Evolutionary conservation across 1,140 invertebrate species (phyloP).

Genomic region (Drosophila gunungcola): DNA sequence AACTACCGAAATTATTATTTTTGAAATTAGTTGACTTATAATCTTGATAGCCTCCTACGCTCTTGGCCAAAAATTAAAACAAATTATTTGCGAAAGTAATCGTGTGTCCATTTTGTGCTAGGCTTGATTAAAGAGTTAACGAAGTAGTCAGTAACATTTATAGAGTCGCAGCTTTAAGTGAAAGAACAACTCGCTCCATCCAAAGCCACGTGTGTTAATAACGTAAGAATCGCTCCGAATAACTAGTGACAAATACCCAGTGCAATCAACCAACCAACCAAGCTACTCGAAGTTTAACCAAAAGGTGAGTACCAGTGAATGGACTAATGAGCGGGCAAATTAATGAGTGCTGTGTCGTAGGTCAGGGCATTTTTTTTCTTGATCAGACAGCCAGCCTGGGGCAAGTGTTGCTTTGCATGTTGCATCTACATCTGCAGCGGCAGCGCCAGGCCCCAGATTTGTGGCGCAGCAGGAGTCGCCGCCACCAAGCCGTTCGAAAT

Average conservation of each 20-base stretch:
- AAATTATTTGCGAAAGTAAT: slow-evolving; percentile 21
- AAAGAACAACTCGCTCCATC: slow-evolving; percentile 64
- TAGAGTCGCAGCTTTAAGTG: slow-evolving; percentile 25
- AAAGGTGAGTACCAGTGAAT: slow-evolving; percentile 27
- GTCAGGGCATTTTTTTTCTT: slow-evolving; percentile 10
- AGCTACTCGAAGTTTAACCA: not conserved
- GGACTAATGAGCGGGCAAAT: not conserved
- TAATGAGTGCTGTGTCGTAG: slow-evolving; percentile 19
- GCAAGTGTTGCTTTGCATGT: slow-evolving; percentile 12
- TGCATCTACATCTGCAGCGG: slow-evolving; percentile 6
- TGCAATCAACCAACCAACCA: not conserved
- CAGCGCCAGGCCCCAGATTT: not conserved
- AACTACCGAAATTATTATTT: slow-evolving; percentile 27
- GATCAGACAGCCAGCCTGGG: not conserved
- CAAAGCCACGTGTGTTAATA: slow-evolving; percentile 26
- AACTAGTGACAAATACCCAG: slow-evolving; percentile 6
- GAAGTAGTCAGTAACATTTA: slow-evolving; percentile 1
- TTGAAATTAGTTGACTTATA: not conserved
- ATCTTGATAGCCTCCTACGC: slow-evolving; percentile 46
- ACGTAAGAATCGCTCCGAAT: slow-evolving; percentile 28
- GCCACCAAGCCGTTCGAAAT: slow-evolving; percentile 35
- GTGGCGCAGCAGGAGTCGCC: slow-evolving; percentile 6
- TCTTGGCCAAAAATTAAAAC: slow-evolving; percentile 48
- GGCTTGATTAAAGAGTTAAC: slow-evolving; percentile 22
- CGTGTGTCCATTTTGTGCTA: slow-evolving; percentile 73